Conservation (phyloP, 2,797 vertebrate genomes). For the Scomberomorus guttatus region DNA sequence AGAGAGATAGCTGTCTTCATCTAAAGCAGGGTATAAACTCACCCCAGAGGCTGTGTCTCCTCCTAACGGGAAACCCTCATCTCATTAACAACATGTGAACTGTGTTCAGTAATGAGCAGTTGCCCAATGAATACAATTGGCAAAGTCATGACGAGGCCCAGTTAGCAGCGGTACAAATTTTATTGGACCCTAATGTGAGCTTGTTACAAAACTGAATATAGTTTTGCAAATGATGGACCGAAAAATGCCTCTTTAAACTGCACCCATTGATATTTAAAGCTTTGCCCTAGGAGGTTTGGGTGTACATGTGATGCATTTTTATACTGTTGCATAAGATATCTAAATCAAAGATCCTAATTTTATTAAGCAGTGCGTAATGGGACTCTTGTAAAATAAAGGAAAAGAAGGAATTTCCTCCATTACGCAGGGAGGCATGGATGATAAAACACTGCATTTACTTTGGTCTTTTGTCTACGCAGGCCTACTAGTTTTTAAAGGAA, state of each 20-base stretch:
- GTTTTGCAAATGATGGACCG: constrained; percentile 35
- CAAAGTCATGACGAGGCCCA: constrained; percentile 48
- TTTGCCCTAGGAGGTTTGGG: constrained; percentile 8
- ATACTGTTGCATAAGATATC: constrained; percentile 28
- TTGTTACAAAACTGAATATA: constrained; percentile 47
- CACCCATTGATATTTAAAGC: constrained; percentile 40
- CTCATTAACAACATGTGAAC: constrained; percentile 73
- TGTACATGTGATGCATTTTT: constrained; percentile 46
- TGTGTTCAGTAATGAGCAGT: constrained; percentile 67
- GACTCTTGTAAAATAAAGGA: constrained; percentile 61
- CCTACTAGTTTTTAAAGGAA: constrained; percentile 9
- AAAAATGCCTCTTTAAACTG: constrained; percentile 50
- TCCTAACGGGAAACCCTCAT: constrained; percentile 51
- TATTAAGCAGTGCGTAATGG: constrained; percentile 44
- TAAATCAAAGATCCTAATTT: constrained; percentile 54
- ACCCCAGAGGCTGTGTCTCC: constrained; percentile 48
- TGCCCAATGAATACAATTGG: constrained; percentile 57
- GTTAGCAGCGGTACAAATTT: constrained; percentile 55
- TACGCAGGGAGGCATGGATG: constrained; percentile 24
- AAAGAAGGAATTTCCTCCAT: constrained; percentile 59
- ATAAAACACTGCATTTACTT: constrained; percentile 51
- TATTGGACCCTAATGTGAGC: constrained; percentile 60
- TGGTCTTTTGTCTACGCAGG: constrained; percentile 27
- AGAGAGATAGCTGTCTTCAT: constrained; percentile 40
- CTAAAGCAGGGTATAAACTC: constrained; percentile 48